Conservation (phyloP, 2,888 invertebrate genomes). For the Euzophera pinguis region DNA sequence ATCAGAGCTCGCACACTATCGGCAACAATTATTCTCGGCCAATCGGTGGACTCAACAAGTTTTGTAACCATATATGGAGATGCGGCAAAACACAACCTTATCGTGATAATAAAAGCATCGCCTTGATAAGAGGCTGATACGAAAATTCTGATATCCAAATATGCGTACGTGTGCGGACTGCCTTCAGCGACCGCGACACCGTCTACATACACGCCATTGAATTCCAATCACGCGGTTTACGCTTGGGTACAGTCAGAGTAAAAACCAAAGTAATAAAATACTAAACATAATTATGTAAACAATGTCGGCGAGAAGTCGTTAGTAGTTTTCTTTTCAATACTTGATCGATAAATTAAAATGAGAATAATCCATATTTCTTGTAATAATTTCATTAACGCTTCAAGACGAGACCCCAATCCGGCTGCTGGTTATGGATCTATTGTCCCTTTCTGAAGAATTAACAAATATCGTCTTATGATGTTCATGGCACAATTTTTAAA, state of each 20-base stretch:
- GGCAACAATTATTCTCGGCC: constrained; percentile 74
- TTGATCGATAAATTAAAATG: too few species aligned
- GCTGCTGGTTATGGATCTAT: too few species aligned
- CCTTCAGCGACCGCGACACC: not conserved
- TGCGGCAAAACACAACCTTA: constrained; percentile 52
- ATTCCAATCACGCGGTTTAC: constrained; percentile 28
- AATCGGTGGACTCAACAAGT: constrained; percentile 81
- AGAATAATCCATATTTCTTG: too few species aligned
- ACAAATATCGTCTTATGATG: too few species aligned
- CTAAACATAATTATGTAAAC: not conserved
- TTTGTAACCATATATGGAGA: constrained; percentile 90
- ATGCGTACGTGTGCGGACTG: constrained; percentile 1
- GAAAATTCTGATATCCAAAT: constrained; percentile 6
- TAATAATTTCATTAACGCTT: too few species aligned
- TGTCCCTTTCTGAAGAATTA: too few species aligned
- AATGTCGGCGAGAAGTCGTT: not conserved
- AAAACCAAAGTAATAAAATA: not conserved
- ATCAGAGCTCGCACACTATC: constrained; percentile 76
- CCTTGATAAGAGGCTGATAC: constrained; percentile 44
- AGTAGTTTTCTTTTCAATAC: too few species aligned
- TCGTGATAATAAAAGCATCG: constrained; percentile 51
- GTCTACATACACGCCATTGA: constrained; percentile 5
- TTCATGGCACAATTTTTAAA: too few species aligned
- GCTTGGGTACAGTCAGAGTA: constrained; percentile 19
- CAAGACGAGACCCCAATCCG: too few species aligned